Evolutionary conservation across 2,888 invertebrate species (phyloP).

Genomic region (Coenonympha glycerion): DNA sequence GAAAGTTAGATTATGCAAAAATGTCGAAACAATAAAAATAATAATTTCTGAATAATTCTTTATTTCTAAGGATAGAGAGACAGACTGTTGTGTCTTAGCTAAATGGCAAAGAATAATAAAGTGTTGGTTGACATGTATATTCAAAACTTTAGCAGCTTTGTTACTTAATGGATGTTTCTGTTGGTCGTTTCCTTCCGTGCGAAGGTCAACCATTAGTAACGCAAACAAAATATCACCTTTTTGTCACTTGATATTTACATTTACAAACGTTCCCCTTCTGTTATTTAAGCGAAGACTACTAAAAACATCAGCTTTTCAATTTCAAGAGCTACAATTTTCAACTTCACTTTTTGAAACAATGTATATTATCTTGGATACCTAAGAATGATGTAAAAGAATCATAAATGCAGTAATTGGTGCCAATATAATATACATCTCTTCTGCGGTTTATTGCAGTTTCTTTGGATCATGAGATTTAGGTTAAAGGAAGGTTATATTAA

Average conservation of each 20-base stretch:
- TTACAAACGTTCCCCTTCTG: constrained; percentile 2
- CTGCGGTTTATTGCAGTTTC: too few relatives aligned
- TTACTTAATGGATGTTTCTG: constrained; percentile 4
- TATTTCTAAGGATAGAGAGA: too few relatives aligned
- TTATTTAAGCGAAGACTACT: neutral
- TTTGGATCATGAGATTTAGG: too few relatives aligned
- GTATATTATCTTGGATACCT: too few relatives aligned
- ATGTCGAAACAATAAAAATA: too few relatives aligned
- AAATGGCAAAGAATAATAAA: neutral
- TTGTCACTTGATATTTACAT: constrained; percentile 10
- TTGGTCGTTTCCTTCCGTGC: constrained; percentile 3
- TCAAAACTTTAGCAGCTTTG: neutral
- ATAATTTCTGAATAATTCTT: too few relatives aligned
- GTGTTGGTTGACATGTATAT: neutral
- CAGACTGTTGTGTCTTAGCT: too few relatives aligned
- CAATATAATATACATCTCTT: too few relatives aligned
- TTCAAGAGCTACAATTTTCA: neutral
- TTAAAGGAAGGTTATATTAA: too few relatives aligned
- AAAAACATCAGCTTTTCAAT: neutral
- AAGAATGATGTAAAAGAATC: too few relatives aligned
- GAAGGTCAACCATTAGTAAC: constrained; percentile 10
- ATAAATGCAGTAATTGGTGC: too few relatives aligned
- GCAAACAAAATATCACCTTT: constrained; percentile 4
- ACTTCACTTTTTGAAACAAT: neutral
- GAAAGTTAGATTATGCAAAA: too few relatives aligned